These are phyloP conservation scores for Cliona cf. orientalis DNA, from an alignment of 37 sponge, comb jelly and placozoan genomes.

Conservation along the genomic window DNA sequence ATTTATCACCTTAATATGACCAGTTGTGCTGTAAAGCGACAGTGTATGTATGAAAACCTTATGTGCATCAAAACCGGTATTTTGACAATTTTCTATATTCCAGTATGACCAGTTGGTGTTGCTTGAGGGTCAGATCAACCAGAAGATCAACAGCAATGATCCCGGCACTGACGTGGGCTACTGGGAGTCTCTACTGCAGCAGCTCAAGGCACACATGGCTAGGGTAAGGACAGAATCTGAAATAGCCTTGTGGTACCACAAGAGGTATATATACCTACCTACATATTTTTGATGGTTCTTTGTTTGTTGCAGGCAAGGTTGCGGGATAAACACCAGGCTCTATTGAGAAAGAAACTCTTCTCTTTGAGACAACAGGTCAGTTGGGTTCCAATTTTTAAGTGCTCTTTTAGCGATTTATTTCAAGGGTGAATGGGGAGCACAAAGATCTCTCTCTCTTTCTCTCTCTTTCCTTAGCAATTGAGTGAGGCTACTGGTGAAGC, in stretches of 20 bases:
- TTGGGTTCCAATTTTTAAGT: neutral
- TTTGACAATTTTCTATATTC: too few species aligned
- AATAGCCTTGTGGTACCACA: neutral
- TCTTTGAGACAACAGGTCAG: constrained; percentile 79
- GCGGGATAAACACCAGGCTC: constrained; percentile 88
- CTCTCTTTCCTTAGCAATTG: neutral
- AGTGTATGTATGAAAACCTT: neutral
- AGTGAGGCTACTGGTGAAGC: neutral
- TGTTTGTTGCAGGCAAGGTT: constrained; percentile 72
- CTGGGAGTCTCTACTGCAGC: constrained; percentile 87
- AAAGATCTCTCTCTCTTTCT: too few species aligned
- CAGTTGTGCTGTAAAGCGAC: neutral
- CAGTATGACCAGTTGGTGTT: constrained; percentile 82
- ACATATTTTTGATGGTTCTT: too few species aligned
- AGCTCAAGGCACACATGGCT: constrained; percentile 91
- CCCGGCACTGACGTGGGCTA: constrained; percentile 86
- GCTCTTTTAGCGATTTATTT: too few species aligned
- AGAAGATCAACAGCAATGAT: constrained; percentile 72
- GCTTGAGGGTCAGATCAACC: constrained; percentile 83
- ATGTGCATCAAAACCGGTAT: neutral
- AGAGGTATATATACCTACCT: neutral
- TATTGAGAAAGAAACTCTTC: constrained; percentile 82
- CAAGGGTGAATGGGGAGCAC: too few species aligned
- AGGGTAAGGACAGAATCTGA: constrained; percentile 25
- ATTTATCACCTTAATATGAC: too few species aligned